Conservation (phyloP, 2,113 vertebrate species). For the Cacatua alba region DNA sequence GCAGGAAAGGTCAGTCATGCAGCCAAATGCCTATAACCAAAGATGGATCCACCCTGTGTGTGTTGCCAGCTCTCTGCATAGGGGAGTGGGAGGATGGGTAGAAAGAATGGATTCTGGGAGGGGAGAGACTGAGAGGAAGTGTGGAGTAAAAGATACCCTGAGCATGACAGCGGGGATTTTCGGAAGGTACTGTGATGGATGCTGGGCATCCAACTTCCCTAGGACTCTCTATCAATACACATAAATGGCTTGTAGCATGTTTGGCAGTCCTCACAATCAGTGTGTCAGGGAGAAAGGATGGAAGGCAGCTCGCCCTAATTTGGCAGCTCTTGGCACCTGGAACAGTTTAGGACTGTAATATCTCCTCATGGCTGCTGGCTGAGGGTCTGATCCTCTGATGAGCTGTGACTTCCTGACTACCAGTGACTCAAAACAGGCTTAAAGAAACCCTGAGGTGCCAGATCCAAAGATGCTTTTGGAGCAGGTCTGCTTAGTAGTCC, state of each 20-base stretch:
- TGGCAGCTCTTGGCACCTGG: not conserved
- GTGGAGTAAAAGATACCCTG: not conserved
- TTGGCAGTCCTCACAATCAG: not conserved
- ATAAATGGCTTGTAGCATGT: not conserved
- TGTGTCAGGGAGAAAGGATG: not conserved
- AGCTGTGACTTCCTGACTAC: not conserved
- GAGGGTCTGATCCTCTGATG: not conserved
- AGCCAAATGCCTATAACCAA: not conserved
- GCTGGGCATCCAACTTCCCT: not conserved
- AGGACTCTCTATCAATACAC: not conserved
- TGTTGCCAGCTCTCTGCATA: not conserved
- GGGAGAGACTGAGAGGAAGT: not conserved
- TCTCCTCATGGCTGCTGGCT: not conserved
- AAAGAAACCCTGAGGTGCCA: not conserved
- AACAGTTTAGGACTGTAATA: not conserved
- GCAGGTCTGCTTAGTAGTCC: not conserved
- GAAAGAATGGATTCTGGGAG: not conserved
- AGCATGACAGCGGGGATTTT: not conserved
- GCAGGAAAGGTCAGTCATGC: not conserved
- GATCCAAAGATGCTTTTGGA: not conserved
- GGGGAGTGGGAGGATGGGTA: too few relatives aligned
- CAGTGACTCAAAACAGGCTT: not conserved
- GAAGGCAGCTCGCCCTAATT: not conserved
- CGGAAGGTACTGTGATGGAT: not conserved
- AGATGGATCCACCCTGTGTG: not conserved